Percentiles rank a stretch among this genome's conserved stretches.
These are phyloP conservation scores for Exocentrus adspersus DNA, from an alignment of 2,888 invertebrate genomes.

Conservation along the genomic window DNA sequence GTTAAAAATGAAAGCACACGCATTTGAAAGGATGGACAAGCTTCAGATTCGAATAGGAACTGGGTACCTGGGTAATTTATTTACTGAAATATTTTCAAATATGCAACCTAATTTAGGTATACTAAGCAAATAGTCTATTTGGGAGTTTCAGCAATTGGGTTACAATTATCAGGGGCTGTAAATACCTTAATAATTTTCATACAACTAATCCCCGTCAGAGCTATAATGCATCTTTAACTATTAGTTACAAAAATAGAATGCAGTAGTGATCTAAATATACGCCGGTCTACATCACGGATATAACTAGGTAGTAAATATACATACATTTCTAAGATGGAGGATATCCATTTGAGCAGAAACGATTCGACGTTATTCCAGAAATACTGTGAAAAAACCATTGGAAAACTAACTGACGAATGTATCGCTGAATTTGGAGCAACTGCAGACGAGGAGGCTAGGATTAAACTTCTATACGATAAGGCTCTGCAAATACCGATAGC, in stretches of 20 bases:
- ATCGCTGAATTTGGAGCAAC: slow-evolving; percentile 73
- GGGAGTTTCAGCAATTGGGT: not conserved
- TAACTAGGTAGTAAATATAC: not conserved
- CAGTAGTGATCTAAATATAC: slow-evolving; percentile 15
- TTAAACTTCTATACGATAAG: slow-evolving; percentile 69
- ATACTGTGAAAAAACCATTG: slow-evolving; percentile 69
- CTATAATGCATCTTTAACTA: not conserved
- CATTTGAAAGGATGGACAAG: too few relatives aligned
- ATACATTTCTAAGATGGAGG: slow-evolving; percentile 33
- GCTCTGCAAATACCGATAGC: slow-evolving; percentile 56
- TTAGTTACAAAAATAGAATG: slow-evolving; percentile 8
- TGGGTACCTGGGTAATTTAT: too few relatives aligned
- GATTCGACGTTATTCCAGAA: slow-evolving; percentile 65
- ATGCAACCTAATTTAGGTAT: too few relatives aligned
- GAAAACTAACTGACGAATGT: slow-evolving; percentile 64
- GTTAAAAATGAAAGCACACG: too few relatives aligned
- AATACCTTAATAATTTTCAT: slow-evolving; percentile 1
- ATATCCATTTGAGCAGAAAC: slow-evolving; percentile 21
- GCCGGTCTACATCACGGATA: slow-evolving; percentile 1
- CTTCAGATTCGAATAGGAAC: too few relatives aligned
- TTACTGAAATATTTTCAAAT: too few relatives aligned
- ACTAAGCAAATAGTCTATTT: too few relatives aligned
- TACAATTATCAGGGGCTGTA: too few relatives aligned
- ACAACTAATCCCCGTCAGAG: not conserved
- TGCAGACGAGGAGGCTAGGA: slow-evolving; percentile 72